These are phyloP conservation scores for Caenorhabditis brenneri DNA, from an alignment of 1,140 invertebrate genomes.

Conservation along the genomic window DNA sequence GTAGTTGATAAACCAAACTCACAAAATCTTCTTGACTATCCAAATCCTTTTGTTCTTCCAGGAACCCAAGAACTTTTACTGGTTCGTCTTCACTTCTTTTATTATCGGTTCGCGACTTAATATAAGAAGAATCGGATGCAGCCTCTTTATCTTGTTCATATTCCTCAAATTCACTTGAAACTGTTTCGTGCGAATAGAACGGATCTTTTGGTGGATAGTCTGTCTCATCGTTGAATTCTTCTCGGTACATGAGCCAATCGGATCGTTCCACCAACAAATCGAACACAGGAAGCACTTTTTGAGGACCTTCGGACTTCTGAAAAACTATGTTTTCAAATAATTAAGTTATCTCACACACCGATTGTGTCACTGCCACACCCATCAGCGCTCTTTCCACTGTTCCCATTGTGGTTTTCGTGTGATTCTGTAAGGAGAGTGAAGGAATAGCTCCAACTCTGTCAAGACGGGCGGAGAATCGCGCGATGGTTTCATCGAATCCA, in stretches of 20 bases:
- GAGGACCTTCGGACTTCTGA: neutral
- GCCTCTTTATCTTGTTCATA: neutral
- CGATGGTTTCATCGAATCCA: neutral
- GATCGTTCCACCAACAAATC: neutral
- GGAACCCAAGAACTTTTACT: neutral
- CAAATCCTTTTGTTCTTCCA: neutral
- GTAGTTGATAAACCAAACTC: too few relatives aligned
- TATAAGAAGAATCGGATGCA: neutral
- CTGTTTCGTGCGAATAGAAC: slow-evolving; percentile 5
- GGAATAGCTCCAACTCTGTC: neutral
- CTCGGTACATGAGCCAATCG: neutral
- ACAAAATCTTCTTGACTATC: slow-evolving; percentile 16
- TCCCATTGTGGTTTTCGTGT: neutral
- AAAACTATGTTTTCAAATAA: neutral
- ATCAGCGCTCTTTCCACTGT: neutral
- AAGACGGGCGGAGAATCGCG: neutral
- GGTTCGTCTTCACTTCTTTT: neutral
- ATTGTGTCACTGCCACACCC: neutral
- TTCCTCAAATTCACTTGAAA: slow-evolving; percentile 6
- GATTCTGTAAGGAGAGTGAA: neutral
- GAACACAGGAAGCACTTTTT: neutral
- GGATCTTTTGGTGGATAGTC: neutral
- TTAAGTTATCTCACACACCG: neutral
- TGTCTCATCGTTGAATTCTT: slow-evolving; percentile 1
- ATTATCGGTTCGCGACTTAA: neutral